phyloP scores from a whole-genome alignment of 1,140 invertebrate species.

The Globodera ellingtonae region DNA sequence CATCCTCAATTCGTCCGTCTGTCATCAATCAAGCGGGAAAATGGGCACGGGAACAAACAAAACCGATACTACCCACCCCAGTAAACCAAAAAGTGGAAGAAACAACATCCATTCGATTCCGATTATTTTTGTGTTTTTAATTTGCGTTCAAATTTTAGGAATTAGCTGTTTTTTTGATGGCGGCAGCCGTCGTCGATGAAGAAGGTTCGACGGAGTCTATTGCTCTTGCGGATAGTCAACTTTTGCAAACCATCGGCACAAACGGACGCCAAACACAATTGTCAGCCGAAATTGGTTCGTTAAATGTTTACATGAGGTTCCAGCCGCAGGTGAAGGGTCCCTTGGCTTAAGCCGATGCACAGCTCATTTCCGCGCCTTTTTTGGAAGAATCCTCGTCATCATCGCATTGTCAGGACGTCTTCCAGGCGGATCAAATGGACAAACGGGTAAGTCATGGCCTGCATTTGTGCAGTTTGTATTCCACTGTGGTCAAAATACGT shows the following conservation, averaged over 20 bases:
- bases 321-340: too few species aligned
- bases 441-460: not conserved
- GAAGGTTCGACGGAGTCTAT: not conserved
- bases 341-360: not conserved
- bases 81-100: not conserved
- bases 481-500: not conserved
- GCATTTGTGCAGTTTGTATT: too few species aligned
- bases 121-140: too few species aligned
- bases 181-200: not conserved
- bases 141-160: not conserved
- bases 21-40: not conserved
- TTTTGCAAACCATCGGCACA: not conserved
- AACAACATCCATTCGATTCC: not conserved
- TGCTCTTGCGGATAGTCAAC: not conserved
- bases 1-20: not conserved
- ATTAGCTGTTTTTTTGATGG: not conserved
- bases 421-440: constrained; percentile 7
- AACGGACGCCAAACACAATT: not conserved
- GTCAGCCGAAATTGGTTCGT: not conserved
- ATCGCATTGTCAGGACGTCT: constrained; percentile 1
- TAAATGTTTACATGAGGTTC: not conserved
- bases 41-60: not conserved
- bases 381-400: not conserved
- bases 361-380: not conserved
- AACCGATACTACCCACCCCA: not conserved